phyloP scores from a whole-genome alignment of 2,888 invertebrate genomes.

The Latheticus oryzae region DNA sequence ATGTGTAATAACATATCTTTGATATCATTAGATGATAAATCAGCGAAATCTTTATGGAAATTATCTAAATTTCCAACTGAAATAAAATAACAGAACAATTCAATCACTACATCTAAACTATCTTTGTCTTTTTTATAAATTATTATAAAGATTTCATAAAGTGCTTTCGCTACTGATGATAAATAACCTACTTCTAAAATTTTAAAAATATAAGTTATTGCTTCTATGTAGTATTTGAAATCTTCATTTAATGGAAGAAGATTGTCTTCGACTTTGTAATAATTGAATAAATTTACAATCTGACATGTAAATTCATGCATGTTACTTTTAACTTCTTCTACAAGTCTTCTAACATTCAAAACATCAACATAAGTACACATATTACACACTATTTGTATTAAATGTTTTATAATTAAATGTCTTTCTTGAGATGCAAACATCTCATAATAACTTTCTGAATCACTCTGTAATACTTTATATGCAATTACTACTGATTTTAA shows the following conservation, averaged over 20 bases:
- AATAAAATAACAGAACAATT: slow-evolving; percentile 55
- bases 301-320: slow-evolving; percentile 41
- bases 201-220: slow-evolving; percentile 52
- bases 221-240: slow-evolving; percentile 53
- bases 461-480: slow-evolving; percentile 47
- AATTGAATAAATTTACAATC: slow-evolving; percentile 48
- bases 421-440: slow-evolving; percentile 51
- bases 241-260: slow-evolving; percentile 53
- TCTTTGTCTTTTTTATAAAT: slow-evolving; percentile 47
- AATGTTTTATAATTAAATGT: slow-evolving; percentile 45
- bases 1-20: slow-evolving; percentile 24
- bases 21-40: slow-evolving; percentile 16
- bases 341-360: slow-evolving; percentile 4
- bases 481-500: slow-evolving; percentile 49
- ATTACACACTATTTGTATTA: slow-evolving; percentile 55
- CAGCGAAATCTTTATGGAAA: slow-evolving; percentile 47
- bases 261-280: slow-evolving; percentile 50
- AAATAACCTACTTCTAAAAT: slow-evolving; percentile 49
- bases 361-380: slow-evolving; percentile 51
- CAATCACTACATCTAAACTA: slow-evolving; percentile 48
- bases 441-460: slow-evolving; percentile 39
- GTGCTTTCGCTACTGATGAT: slow-evolving; percentile 46
- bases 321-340: slow-evolving; percentile 19
- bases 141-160: slow-evolving; percentile 50
- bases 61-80: slow-evolving; percentile 43